Base-by-base conservation (phyloP, 1,140 invertebrate genomes). In the Plutomurus gul region DNA sequence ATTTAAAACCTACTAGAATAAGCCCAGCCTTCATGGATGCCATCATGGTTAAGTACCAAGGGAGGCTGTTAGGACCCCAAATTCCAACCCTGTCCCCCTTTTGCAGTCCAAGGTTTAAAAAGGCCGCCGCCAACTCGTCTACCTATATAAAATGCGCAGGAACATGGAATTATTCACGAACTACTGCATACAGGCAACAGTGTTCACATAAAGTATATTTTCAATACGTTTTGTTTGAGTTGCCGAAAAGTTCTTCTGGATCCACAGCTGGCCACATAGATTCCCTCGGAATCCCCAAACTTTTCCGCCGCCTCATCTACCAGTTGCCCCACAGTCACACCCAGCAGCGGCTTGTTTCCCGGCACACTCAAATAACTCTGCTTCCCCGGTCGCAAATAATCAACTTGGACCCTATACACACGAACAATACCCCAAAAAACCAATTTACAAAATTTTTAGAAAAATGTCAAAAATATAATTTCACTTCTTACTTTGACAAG, bases 51-150 rank as follows among this genome's bases (percentile, higher is more conserved):
- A 97, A 84, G 4, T 93, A 88, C 96, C 96, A 99, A 84, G 94
- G 92, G 6, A 91, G 85, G 27, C 89, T 89, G 87, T 98, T 99
- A 0, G 96, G 95, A 0, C 92, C 91, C 93, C 94, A 98, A 13
- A 99, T 88, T 0, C 93, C 96, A 3, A 99, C 83, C 7, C 93
- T 86, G 84, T 99, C 96, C 0, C 95, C 95, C 70, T 87, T 89
- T 78, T 91, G 85, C 11, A 98, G 85, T 0, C 96, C 96, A 11
- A 96, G 84, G 27, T 90, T 89, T 46, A 91, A 85, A 0, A 99
- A 87, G 1, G 94, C 94, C 16, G 92, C 92, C 3, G 95, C 96
- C 1, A 98, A 84, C 36, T 90, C 89, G 84, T 98, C 92, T 0
- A 89, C 90, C 89, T 95, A 76, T 1, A 43, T 7, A 43, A 70